Base-by-base conservation (phyloP, 2,888 invertebrate genomes). In the Danaus chrysippus region DNA sequence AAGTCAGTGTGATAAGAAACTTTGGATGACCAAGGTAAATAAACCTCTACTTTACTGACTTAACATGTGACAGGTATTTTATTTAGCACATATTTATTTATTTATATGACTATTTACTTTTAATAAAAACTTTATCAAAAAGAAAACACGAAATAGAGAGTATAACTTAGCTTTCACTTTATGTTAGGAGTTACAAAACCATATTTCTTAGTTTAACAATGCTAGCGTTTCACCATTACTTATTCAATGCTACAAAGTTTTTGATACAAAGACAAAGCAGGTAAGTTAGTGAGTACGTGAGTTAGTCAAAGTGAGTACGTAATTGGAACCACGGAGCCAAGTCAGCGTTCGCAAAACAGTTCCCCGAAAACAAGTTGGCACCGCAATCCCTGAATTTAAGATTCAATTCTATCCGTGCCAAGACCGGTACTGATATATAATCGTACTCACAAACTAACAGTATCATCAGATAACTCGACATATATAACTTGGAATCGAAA, bases 331-430 rank as follows among this genome's bases (percentile, higher is more conserved):
- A 53, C 62, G 54, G 13, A 56, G 67, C 62, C 53, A 61, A 67
- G 55, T 62, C 67, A 64, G 62, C 67, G 58, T 67, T 64, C 59
- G 57, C 59, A 61, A 69, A 67, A 62, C 62, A 59, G 62, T 59
- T 61, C 58, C 58, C 44, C 59, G 61, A 63, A 67, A 64, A 63
- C 61, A 65, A 65, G 59, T 67, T 68, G 59, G 61, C 61, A 61
- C 43, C 42, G 63, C 56, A 56, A 56, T 65, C 62, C 63, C 58
- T 68, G 58, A 60, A 64, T 58, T 61, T 61, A 56, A 60, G 63
- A 63, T 65, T 65, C 58, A 65, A 58, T 61, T 53, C 61, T 58
- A 56, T 44, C 54, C 46, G 65, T 63, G 65, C 65, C 65, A 65
- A 65, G 58, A 62, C 55, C 58, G 46, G 62, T 58, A 58, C 58